phyloP scores from a whole-genome alignment of 2,888 invertebrate species.

The Corbicula japonica region DNA sequence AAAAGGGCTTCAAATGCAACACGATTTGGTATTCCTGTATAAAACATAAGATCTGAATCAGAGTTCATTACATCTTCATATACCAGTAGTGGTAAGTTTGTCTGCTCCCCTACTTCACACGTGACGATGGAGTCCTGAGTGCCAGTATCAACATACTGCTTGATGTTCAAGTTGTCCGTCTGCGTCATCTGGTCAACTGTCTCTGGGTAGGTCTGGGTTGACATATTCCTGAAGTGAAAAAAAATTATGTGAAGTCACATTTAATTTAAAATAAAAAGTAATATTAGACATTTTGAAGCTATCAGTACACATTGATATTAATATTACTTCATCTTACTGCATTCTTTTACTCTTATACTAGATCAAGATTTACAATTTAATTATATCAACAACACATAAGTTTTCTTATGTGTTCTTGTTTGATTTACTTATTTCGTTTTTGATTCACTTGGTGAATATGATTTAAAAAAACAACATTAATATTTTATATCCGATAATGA shows the following conservation, averaged over 20 bases:
- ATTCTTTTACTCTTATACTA: too few species aligned
- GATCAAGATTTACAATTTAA: too few species aligned
- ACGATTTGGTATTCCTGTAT: not conserved
- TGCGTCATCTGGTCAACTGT: not conserved
- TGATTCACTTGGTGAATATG: not conserved
- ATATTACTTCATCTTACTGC: too few species aligned
- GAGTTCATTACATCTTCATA: conserved; percentile 9
- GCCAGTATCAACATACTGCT: not conserved
- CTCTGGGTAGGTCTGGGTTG: not conserved
- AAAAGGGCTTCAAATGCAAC: not conserved
- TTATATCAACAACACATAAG: not conserved
- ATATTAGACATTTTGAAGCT: too few species aligned
- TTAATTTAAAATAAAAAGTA: too few species aligned
- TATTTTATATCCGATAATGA: too few species aligned
- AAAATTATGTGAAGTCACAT: not conserved
- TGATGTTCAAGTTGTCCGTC: not conserved
- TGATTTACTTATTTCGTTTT: not conserved
- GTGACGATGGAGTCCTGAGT: not conserved
- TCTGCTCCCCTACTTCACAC: not conserved
- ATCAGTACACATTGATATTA: too few species aligned
- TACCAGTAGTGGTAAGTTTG: not conserved
- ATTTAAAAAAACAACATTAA: too few species aligned
- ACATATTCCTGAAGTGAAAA: not conserved
- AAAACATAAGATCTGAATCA: not conserved
- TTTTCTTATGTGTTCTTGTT: not conserved